phyloP scores from a whole-genome alignment of 2,888 invertebrate genomes.

The Teleiodes luculella region DNA sequence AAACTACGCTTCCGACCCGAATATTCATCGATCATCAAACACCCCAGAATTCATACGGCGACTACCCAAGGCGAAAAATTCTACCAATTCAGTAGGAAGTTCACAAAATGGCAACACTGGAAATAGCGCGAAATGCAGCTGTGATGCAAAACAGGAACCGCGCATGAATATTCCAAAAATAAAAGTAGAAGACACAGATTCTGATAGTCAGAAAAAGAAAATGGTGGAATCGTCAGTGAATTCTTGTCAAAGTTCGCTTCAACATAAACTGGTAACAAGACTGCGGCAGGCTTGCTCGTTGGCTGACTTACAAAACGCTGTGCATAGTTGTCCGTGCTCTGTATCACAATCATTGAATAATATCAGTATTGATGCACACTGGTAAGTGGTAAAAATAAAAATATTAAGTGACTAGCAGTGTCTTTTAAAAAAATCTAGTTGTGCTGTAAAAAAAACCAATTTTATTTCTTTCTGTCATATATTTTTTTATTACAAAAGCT shows the following conservation, averaged over 20 bases:
- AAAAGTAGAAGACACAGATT: constrained; percentile 33
- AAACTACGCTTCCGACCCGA: constrained; percentile 58
- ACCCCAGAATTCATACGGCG: constrained; percentile 22
- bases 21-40: constrained; percentile 47
- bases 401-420: no score
- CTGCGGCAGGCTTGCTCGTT: constrained; percentile 59
- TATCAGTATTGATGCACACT: constrained; percentile 34
- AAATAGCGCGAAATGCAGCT: constrained; percentile 23
- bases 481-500: no score
- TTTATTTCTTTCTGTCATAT: no score
- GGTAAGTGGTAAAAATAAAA: no score
- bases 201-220: constrained; percentile 18
- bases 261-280: constrained; percentile 55
- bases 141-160: constrained; percentile 27
- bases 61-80: constrained; percentile 21
- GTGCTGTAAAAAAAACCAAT: no score
- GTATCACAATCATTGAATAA: constrained; percentile 54
- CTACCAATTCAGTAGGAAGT: constrained; percentile 34
- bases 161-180: constrained; percentile 36
- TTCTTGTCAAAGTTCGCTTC: constrained; percentile 40
- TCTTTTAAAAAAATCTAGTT: no score
- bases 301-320: constrained; percentile 50
- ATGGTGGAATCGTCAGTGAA: constrained; percentile 13
- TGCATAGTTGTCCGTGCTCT: constrained; percentile 32
- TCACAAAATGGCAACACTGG: constrained; percentile 34